Conservation (phyloP, 2,888 invertebrate genomes). For the Drosophila diplacantha region DNA sequence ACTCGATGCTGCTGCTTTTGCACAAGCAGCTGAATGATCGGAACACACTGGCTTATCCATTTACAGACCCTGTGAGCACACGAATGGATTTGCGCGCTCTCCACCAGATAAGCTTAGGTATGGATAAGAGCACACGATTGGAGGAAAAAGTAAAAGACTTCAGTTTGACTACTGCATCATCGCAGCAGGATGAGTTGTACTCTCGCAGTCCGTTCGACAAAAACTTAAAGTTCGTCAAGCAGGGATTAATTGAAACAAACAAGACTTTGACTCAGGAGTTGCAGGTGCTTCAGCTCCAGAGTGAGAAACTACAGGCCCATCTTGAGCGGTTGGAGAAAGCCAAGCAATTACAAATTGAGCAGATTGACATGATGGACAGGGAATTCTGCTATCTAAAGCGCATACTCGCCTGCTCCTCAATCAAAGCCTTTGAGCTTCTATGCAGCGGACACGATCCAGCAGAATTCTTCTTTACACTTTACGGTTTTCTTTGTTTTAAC, state of each 20-base stretch:
- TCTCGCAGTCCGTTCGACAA: not conserved
- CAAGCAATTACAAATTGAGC: not conserved
- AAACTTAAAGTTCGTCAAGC: constrained; percentile 13
- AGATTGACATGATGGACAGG: constrained; percentile 10
- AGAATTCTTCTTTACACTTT: constrained; percentile 40
- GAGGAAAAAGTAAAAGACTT: not conserved
- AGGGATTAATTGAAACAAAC: constrained; percentile 30
- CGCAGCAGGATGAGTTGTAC: not conserved
- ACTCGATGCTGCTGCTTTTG: constrained; percentile 68
- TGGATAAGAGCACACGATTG: not conserved
- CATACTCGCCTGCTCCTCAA: constrained; percentile 34
- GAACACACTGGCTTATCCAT: constrained; percentile 53
- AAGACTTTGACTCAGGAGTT: constrained; percentile 26
- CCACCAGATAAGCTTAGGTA: constrained; percentile 36
- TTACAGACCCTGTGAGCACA: constrained; percentile 54
- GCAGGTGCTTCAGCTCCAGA: constrained; percentile 16
- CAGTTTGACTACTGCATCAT: no score
- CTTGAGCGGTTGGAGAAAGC: not conserved
- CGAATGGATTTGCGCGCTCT: constrained; percentile 54
- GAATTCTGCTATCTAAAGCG: constrained; percentile 42
- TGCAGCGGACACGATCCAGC: not conserved
- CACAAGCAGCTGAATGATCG: constrained; percentile 66
- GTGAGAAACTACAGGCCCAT: constrained; percentile 1
- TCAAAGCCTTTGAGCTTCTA: constrained; percentile 28
- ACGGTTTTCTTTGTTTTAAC: constrained; percentile 38